Conservation (phyloP, 2,888 invertebrate species). For the Cantharis lateralis region DNA sequence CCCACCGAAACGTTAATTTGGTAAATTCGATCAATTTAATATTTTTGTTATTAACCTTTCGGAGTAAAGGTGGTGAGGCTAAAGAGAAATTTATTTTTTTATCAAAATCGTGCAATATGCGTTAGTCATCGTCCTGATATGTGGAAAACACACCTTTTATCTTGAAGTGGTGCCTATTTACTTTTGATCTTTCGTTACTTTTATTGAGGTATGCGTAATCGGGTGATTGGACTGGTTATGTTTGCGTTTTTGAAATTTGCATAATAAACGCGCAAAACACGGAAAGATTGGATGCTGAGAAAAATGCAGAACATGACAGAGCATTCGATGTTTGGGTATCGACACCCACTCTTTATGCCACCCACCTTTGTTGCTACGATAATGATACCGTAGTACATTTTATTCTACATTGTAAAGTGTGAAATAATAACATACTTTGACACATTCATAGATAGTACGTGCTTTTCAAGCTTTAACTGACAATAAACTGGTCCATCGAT, state of each 20-base stretch:
- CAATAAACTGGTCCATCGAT: constrained; percentile 9
- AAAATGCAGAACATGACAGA: constrained; percentile 17
- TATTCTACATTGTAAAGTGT: constrained; percentile 27
- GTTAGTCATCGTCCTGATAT: neutral
- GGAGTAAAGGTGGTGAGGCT: constrained; percentile 1
- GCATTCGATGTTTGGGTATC: constrained; percentile 24
- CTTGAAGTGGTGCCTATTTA: neutral
- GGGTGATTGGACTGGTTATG: neutral
- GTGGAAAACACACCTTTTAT: neutral
- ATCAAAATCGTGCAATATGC: neutral
- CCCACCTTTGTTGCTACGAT: constrained; percentile 24
- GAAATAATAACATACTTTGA: constrained; percentile 30
- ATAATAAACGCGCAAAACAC: neutral
- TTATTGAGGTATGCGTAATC: neutral
- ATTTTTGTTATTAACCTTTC: constrained; percentile 26
- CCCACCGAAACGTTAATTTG: constrained; percentile 33
- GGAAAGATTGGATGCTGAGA: neutral
- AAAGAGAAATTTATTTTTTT: constrained; percentile 6
- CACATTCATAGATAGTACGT: constrained; percentile 21
- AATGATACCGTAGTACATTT: constrained; percentile 28
- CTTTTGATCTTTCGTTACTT: neutral
- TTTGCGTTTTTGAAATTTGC: neutral
- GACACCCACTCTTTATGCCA: constrained; percentile 22
- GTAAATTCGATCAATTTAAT: constrained; percentile 30
- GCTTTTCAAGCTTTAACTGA: constrained; percentile 22